Base-by-base conservation (phyloP, 2,888 invertebrate genomes). In the Caenorhabditis sp. region DNA sequence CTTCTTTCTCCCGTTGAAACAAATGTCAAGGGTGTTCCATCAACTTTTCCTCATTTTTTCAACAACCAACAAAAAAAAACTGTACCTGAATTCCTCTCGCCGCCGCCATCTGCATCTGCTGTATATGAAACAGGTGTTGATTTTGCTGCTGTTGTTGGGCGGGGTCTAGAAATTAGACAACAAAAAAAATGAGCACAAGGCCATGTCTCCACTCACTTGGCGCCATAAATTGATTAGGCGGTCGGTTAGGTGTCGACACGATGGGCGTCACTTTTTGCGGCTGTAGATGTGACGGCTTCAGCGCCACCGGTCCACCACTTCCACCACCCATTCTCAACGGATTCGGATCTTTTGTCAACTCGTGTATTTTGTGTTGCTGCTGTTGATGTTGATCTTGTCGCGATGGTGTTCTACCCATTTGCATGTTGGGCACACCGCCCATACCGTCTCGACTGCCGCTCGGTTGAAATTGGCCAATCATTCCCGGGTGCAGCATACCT, bases 281-380 rank as follows among this genome's bases (percentile, higher is more conserved):
- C 17, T 17, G 43, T 2, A 43, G 43, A 17, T 43, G 43, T 14
- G 43, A 43, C 12, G 17, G 3, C 43, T 43, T 43, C 10, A 17
- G 10, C 6, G 10, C 14, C 10, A 17, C 43, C 6, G 10, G 2
- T 10, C 43, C 43, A 10, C 43, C 43, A 17, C 43, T 17, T 43
- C 43, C 43, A 43, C 14, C 17, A 12, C 43, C 31, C 10, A 4
- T 10, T 31, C 5, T 10, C 10, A 4, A 10, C 31, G 31, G 31
- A 4, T 31, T 4, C 31, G 31, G 43, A 12, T 43, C 43, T 43
- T 43, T 43, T 4, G 72, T 64, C 37, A 74, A 24, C 23, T 74
- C 74, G 51, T 74, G 74, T 24, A 74, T 74, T n/a, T 74, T 74
- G 31, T 74, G 74, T 12, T 66, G 31, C 17, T 63, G 63, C 8